Evolutionary conservation across 37 sponge, comb jelly and placozoan species (phyloP).

Genomic region (Bolinopsis microptera): DNA sequence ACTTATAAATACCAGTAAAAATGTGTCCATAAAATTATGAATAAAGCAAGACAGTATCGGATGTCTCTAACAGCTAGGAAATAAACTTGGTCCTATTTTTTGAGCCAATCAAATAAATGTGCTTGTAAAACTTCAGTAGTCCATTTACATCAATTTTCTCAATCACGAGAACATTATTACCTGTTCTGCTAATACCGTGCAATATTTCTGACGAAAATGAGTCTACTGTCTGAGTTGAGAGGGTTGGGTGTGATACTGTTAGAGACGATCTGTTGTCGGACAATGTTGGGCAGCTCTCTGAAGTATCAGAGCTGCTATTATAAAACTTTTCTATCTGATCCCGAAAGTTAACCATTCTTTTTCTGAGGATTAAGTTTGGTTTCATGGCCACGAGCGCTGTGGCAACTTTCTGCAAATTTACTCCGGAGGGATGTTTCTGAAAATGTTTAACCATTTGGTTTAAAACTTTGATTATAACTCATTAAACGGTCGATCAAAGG

Average conservation of each 20-base stretch:
- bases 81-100: background rate
- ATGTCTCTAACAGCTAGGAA: background rate
- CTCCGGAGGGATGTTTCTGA: background rate
- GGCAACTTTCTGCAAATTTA: background rate
- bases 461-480: background rate
- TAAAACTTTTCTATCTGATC: too few relatives aligned
- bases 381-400: background rate
- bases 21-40: too few relatives aligned
- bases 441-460: background rate
- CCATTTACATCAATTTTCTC: background rate
- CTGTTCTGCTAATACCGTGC: background rate
- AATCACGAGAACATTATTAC: constrained; percentile 2
- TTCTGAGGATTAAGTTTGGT: background rate
- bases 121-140: constrained; percentile 9
- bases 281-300: background rate
- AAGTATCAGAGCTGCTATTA: background rate
- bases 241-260: background rate
- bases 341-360: background rate
- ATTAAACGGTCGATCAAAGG: background rate
- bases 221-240: background rate
- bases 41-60: too few relatives aligned
- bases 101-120: background rate
- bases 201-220: background rate
- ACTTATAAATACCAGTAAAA: too few relatives aligned
- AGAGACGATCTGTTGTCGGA: background rate